Conservation (phyloP, 2,797 vertebrate species). For the Mareca strepera region DNA sequence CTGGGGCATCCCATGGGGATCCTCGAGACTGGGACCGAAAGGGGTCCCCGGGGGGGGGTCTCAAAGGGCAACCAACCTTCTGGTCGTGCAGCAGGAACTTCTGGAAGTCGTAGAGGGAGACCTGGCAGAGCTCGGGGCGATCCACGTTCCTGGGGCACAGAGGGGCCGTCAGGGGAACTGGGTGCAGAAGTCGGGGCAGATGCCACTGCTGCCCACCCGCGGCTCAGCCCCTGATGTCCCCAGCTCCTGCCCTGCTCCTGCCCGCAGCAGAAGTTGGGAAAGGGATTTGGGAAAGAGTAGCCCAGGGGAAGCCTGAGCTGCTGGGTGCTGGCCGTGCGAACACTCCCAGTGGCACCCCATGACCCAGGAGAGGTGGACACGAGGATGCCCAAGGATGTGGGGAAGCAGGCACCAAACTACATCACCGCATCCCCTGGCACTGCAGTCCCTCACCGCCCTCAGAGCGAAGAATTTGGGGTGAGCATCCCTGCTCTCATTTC, state of each 20-base stretch:
- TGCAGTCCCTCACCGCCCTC: neutral
- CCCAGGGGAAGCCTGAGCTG: neutral
- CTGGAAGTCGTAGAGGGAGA: slow-evolving; percentile 90
- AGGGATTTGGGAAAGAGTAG: neutral
- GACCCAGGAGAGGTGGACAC: neutral
- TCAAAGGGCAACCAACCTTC: slow-evolving; percentile 78
- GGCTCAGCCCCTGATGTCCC: neutral
- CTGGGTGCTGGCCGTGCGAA: neutral
- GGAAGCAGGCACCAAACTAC: neutral
- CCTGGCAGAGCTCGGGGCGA: slow-evolving; percentile 86
- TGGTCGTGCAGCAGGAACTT: slow-evolving; percentile 89
- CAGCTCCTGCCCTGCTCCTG: neutral
- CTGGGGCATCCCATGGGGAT: neutral
- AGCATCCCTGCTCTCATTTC: neutral
- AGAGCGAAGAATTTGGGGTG: no score
- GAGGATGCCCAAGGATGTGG: rapidly evolving
- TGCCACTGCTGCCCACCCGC: neutral
- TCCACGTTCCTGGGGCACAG: slow-evolving; percentile 82
- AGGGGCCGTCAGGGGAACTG: neutral
- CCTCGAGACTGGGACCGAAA: neutral
- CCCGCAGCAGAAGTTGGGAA: neutral
- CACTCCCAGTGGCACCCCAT: neutral
- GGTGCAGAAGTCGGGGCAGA: neutral
- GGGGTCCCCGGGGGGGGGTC: neutral
- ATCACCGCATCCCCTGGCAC: neutral